Base-by-base conservation (phyloP, 2,797 vertebrate genomes). In the Ispidina picta region DNA sequence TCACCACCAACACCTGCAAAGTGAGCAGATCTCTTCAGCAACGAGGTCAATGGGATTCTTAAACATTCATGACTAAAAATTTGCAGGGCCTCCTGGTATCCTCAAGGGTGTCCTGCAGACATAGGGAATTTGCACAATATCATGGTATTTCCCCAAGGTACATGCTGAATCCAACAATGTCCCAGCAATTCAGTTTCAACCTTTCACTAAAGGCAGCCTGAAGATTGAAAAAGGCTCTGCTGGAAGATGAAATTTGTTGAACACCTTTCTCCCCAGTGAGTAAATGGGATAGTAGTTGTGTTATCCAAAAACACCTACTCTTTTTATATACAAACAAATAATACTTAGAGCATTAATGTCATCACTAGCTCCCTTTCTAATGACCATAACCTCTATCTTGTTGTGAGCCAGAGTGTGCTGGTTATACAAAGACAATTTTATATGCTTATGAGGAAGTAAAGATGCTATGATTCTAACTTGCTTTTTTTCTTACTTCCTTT, bases 201-300 rank as follows among this genome's bases (percentile, higher is more conserved):
- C n/a, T 55, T 65, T 72, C 59, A 58, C 33, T 14, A 37, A n/a
- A 85, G 33, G 15, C 52, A 79, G 37, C 3, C 17, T 18, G 21
- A 15, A 3, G 8, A 75, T 86, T 62, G 26, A 29, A 51, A 73
- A 79, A 20, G 13, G 17, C 15, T 83, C 66, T 72, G 25, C 48
- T 74, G 51, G 64, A 66, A 80, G 48, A 16, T 4, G 2, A 19
- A 25, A 51, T 52, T 65, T 85, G 22, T n/a, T 33, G 21, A 62
- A 55, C 15, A 17, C 6, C 9, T 84, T 68, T 71, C 20, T 55
- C 10, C 25, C 7, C n/a, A 51, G 0, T 0, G 3, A 25, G 10
- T 62, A 60, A 64, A 59, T 70, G 59, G 43, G 8, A 15, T 52
- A 29, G 22, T 15, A 77, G 51, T n/a, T 69, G 11, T 29, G 7